A percentile compares a stretch with the other conserved stretches of the same genome.
These are phyloP conservation scores for Dipodomys merriami DNA, from an alignment of 2,113 vertebrate species.

Conservation along the genomic window DNA sequence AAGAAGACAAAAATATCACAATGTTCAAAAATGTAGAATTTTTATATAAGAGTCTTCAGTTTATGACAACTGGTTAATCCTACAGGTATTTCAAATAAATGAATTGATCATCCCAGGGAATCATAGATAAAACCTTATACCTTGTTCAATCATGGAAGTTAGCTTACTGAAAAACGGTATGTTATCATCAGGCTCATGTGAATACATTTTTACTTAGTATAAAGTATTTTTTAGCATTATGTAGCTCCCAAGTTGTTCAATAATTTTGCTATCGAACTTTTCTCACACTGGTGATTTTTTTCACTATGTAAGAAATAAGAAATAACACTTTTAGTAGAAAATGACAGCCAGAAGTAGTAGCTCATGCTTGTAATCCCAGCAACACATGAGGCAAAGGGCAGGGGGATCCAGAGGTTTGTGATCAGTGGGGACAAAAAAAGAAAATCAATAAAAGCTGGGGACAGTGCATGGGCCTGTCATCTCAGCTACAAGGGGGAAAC, in stretches of 20 bases:
- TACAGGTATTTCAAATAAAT: neutral
- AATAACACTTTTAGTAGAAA: constrained; percentile 15
- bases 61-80: neutral
- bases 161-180: neutral
- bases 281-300: neutral
- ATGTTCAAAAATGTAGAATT: neutral
- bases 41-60: neutral
- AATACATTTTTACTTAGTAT: neutral
- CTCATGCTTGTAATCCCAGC: no score
- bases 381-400: no score
- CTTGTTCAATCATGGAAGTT: constrained; percentile 11
- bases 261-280: neutral
- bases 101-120: neutral
- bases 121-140: neutral
- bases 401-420: no score
- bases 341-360: neutral
- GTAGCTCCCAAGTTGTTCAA: neutral
- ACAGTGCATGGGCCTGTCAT: no score
- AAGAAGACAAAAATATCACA: neutral
- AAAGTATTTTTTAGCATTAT: neutral
- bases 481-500: no score
- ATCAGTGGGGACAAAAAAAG: no score
- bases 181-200: neutral
- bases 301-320: neutral
- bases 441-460: no score